These are phyloP conservation scores for Babylonia areolata DNA, from an alignment of 1,140 invertebrate species.

Conservation along the genomic window DNA sequence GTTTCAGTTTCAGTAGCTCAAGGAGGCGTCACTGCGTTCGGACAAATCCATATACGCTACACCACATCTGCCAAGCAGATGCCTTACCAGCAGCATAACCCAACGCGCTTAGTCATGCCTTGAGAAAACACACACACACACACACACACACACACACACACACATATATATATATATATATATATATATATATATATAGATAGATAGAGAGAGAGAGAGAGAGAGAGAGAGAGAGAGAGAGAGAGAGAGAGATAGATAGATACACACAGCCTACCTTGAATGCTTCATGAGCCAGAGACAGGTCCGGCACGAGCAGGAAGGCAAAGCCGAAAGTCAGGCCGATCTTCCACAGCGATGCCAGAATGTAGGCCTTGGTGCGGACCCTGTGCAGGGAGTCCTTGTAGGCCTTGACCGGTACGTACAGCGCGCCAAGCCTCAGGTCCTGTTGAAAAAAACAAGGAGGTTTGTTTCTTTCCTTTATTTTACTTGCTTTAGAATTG, in stretches of 20 bases:
- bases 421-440: constrained; percentile 51
- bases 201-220: not conserved
- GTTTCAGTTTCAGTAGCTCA: too few species aligned
- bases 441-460: too few species aligned
- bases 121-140: not conserved
- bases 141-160: not conserved
- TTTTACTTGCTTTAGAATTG: too few species aligned
- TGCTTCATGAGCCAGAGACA: constrained; percentile 49
- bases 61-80: too few species aligned
- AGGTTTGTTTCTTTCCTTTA: too few species aligned
- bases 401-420: constrained; percentile 53
- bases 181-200: not conserved
- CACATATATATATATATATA: not conserved
- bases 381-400: constrained; percentile 52
- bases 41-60: too few species aligned
- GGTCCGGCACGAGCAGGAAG: constrained; percentile 55
- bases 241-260: too few species aligned
- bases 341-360: constrained; percentile 63
- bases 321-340: constrained; percentile 62
- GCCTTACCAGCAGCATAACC: too few species aligned
- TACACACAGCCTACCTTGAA: constrained; percentile 34
- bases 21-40: too few species aligned
- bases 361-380: constrained; percentile 57
- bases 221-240: not conserved
- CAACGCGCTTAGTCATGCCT: not conserved